Evolutionary conservation across 2,113 vertebrate species (phyloP).

Genomic region (Bolborhynchus lineola): DNA sequence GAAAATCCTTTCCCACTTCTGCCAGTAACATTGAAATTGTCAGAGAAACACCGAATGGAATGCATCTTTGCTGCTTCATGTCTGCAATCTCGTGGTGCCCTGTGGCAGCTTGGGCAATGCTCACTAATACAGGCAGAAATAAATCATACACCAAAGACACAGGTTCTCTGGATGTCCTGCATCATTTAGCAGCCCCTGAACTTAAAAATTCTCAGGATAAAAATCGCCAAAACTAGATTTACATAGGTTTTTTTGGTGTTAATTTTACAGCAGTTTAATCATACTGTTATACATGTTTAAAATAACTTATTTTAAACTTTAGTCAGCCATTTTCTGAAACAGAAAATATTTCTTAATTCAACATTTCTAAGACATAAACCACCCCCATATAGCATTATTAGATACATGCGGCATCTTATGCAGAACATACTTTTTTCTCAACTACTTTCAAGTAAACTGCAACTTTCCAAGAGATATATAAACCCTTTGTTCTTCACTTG

Average conservation of each 20-base stretch:
- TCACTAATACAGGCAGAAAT: background rate
- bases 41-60: background rate
- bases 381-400: accelerated
- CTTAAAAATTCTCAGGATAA: background rate
- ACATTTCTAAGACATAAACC: background rate
- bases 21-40: background rate
- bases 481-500: background rate
- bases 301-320: background rate
- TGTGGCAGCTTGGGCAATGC: background rate
- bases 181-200: background rate
- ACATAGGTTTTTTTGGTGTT: background rate
- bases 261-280: background rate
- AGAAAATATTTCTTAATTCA: background rate
- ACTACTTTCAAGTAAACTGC: background rate
- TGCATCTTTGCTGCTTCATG: background rate
- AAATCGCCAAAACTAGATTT: background rate
- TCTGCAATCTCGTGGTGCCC: accelerated
- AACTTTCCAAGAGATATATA: background rate
- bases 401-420: background rate
- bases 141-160: background rate
- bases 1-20: background rate
- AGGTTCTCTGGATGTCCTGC: background rate
- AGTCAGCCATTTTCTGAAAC: background rate
- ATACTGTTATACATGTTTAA: background rate
- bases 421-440: background rate